Conservation (phyloP, 2,888 invertebrate species). For the Lepidochrysops patricia region DNA sequence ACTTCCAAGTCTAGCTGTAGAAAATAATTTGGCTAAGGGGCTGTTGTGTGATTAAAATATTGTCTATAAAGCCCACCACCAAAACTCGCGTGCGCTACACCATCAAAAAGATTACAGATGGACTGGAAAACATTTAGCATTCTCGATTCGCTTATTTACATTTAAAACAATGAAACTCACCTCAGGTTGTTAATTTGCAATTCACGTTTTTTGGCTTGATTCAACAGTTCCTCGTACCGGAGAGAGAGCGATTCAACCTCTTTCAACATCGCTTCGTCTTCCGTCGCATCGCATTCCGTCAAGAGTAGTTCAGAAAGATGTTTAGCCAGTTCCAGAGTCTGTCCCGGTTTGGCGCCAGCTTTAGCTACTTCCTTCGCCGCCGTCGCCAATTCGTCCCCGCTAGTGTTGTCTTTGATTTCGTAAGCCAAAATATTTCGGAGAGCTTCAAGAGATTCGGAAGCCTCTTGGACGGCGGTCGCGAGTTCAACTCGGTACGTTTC, state of each 20-base stretch:
- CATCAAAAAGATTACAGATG: conserved; percentile 21
- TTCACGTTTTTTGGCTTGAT: conserved; percentile 82
- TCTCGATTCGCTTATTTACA: conserved; percentile 5
- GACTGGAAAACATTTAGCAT: conserved; percentile 13
- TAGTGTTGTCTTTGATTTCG: conserved; percentile 62
- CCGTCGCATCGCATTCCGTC: conserved; percentile 81
- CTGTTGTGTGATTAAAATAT: background rate
- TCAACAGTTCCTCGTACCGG: conserved; percentile 80
- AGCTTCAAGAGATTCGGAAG: conserved; percentile 77
- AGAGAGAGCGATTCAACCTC: conserved; percentile 78
- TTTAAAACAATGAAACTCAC: conserved; percentile 56
- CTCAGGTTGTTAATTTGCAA: conserved; percentile 85
- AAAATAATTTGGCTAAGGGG: background rate
- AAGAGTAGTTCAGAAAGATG: conserved; percentile 84
- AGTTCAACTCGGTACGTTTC: conserved; percentile 88
- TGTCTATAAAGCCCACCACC: conserved; percentile 23
- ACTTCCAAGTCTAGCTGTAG: background rate
- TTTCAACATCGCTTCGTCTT: conserved; percentile 78
- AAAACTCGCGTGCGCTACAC: conserved; percentile 25
- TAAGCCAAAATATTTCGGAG: conserved; percentile 73
- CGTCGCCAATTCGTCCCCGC: conserved; percentile 74
- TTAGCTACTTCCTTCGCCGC: conserved; percentile 84
- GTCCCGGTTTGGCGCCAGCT: conserved; percentile 84
- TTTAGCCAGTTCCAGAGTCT: conserved; percentile 85
- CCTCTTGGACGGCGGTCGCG: conserved; percentile 81